These are phyloP conservation scores for Fistularia commersonii DNA, from an alignment of 2,797 vertebrate genomes.

Conservation along the genomic window DNA sequence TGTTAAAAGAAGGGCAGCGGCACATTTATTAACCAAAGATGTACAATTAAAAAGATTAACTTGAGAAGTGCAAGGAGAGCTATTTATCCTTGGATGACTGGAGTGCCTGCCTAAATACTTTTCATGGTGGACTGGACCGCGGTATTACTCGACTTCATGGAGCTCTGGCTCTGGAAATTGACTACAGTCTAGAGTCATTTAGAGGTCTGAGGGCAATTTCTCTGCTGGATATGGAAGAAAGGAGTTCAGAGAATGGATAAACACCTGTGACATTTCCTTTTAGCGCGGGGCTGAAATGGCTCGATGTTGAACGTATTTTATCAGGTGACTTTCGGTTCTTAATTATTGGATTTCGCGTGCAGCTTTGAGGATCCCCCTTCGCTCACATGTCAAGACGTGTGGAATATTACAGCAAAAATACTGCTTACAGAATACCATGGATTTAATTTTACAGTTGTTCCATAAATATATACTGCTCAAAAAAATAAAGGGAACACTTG, in stretches of 20 bases:
- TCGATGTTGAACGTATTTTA: not conserved
- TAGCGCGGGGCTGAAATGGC: conserved; percentile 31
- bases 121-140: conserved; percentile 59
- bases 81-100: conserved; percentile 50
- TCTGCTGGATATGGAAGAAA: conserved; percentile 62
- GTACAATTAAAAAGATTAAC: conserved; percentile 56
- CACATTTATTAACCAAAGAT: conserved; percentile 51
- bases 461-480: too few relatives aligned
- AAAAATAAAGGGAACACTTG: too few relatives aligned
- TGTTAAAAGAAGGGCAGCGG: conserved; percentile 29
- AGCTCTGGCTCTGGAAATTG: conserved; percentile 67
- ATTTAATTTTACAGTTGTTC: too few relatives aligned
- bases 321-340: too few relatives aligned
- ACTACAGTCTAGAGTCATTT: conserved; percentile 70
- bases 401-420: too few relatives aligned
- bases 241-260: conserved; percentile 64
- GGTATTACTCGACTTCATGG: conserved; percentile 67
- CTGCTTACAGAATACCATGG: too few relatives aligned
- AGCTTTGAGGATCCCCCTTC: too few relatives aligned
- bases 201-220: conserved; percentile 68
- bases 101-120: conserved; percentile 42
- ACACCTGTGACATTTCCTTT: conserved; percentile 70
- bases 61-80: conserved; percentile 30
- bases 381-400: too few relatives aligned
- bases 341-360: too few relatives aligned